Base-by-base conservation (phyloP, 2,113 vertebrate species). In the Menura novaehollandiae region DNA sequence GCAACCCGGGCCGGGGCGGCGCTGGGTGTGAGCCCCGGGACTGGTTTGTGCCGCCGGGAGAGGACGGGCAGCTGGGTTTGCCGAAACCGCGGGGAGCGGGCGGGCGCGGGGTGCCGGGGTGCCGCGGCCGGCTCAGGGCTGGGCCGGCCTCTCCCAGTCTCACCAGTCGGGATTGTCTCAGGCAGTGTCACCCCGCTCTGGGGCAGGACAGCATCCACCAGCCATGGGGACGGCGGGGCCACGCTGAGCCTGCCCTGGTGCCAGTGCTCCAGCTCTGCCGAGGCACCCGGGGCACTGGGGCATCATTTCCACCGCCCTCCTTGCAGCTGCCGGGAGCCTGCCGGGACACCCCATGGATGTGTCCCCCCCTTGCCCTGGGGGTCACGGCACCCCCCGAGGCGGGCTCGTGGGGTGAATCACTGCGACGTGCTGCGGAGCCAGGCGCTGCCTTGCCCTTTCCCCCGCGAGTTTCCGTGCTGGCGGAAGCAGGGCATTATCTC, bases 401-500 rank as follows among this genome's bases (percentile, higher is more conserved):
- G 4, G 59, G 83, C 22, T 67, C 2, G 0, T 3, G 43, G 35
- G 21, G 12, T 66, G 77, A 80, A 73, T 87, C 90, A 76, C 3
- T 1, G 67, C 15, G 35, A 3, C 6, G 4, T 19, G 66, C 88
- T 3, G 19, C 67, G 20, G 56, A 35, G 83, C 20, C 11, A 20
- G 17, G 12, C 8, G 4, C 93, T 72, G 87, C 89, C 44, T 6
- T 56, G 71, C 44, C 43, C 77, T 59, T 71, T 80, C 32, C 63
- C 60, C 80, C 0, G 1, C 30, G 53, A 35, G 37, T 15, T 81
- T 79, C 89, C 28, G 15, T 18, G 22, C 84, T 46, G 91, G 91
- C 18, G 89, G 95, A 95, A 97, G 69, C 43, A 0, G 56, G n/a
- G 60, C 69, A 87, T 94, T 96, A 95, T 89, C 95, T 89, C 80